These are phyloP conservation scores for Macroteleia sp. DNA, from an alignment of 2,888 invertebrate species.

Conservation along the genomic window DNA sequence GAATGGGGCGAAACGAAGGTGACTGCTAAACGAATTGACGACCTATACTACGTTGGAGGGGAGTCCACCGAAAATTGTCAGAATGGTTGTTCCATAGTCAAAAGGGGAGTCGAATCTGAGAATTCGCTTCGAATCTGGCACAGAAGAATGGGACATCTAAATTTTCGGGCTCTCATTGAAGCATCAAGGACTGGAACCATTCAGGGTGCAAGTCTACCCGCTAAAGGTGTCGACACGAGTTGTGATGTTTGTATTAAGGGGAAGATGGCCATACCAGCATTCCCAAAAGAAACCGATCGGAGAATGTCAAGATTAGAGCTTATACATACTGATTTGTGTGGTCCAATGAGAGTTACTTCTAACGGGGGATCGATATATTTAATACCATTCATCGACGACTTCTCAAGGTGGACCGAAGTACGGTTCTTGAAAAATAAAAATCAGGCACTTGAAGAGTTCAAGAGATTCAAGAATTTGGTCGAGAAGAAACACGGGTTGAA, in stretches of 20 bases:
- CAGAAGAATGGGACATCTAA: background rate
- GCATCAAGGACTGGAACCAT: background rate
- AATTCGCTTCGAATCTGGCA: too few relatives aligned
- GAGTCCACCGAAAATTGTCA: background rate
- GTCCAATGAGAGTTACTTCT: slow-evolving; percentile 40
- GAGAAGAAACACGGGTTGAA: background rate
- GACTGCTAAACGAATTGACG: background rate
- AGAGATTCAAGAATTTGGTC: background rate
- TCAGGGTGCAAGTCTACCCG: background rate
- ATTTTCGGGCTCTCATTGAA: background rate
- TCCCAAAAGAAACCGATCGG: background rate
- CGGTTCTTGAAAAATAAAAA: slow-evolving; percentile 49
- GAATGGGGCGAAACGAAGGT: background rate
- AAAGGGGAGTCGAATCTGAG: too few relatives aligned
- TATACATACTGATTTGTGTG: slow-evolving; percentile 66
- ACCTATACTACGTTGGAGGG: background rate
- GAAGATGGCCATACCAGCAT: background rate
- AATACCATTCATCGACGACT: slow-evolving; percentile 47
- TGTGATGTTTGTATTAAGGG: background rate
- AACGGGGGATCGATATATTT: slow-evolving; percentile 36
- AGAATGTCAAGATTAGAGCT: slow-evolving; percentile 40
- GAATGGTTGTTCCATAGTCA: too few relatives aligned
- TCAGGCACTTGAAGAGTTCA: slow-evolving; percentile 51
- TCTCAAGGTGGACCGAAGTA: slow-evolving; percentile 63
- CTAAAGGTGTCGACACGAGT: background rate